Percentiles rank a stretch among this genome's conserved stretches.
Conservation (phyloP, 2,888 invertebrate species). For the Chloroclysta siterata region DNA sequence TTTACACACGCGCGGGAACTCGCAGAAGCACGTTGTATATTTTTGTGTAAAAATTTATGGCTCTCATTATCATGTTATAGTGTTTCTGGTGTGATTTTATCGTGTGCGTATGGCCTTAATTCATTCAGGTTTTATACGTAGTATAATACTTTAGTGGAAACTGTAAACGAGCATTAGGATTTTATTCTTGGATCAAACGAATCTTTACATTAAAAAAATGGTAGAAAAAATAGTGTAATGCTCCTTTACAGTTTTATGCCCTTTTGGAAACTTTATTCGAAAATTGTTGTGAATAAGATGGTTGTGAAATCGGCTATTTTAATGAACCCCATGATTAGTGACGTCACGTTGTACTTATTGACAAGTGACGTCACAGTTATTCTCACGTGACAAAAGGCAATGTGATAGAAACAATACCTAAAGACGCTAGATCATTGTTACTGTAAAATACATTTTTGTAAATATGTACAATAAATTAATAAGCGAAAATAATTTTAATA, state of each 20-base stretch:
- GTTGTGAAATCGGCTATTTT: slow-evolving; percentile 66
- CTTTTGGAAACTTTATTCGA: slow-evolving; percentile 45
- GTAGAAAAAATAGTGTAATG: neutral
- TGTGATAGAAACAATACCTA: slow-evolving; percentile 84
- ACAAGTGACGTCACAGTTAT: slow-evolving; percentile 28
- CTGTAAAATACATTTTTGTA: slow-evolving; percentile 82
- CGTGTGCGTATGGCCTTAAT: slow-evolving; percentile 56
- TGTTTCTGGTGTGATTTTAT: slow-evolving; percentile 54
- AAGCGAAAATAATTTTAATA: slow-evolving; percentile 77
- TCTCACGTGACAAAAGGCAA: slow-evolving; percentile 58
- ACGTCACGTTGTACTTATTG: slow-evolving; percentile 23
- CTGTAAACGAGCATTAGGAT: slow-evolving; percentile 47
- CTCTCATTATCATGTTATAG: slow-evolving; percentile 64
- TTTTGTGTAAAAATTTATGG: slow-evolving; percentile 64
- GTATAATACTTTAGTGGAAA: slow-evolving; percentile 39
- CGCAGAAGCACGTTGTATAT: slow-evolving; percentile 50
- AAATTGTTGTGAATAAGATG: slow-evolving; percentile 56
- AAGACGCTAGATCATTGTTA: slow-evolving; percentile 84
- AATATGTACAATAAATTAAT: slow-evolving; percentile 82
- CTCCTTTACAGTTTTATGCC: slow-evolving; percentile 43
- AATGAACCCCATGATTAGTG: slow-evolving; percentile 34
- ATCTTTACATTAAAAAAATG: neutral
- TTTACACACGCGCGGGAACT: slow-evolving; percentile 61
- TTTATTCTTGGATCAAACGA: neutral
- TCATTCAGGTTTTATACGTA: slow-evolving; percentile 45